Base-by-base conservation (phyloP, 2,888 invertebrate genomes). In the Callyntrura sp. region DNA sequence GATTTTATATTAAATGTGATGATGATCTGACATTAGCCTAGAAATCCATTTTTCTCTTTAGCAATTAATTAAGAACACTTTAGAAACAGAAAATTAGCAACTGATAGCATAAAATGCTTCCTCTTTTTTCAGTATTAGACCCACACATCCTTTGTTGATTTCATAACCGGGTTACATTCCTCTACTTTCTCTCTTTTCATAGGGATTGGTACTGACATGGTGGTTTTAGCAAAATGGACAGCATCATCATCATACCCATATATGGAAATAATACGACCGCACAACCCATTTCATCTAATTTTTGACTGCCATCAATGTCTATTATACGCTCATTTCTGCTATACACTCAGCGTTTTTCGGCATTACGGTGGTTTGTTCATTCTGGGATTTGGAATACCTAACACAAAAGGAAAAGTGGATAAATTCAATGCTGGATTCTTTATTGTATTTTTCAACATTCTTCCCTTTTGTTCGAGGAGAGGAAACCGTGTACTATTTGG, bases 231-330 rank as follows among this genome's bases (percentile, higher is more conserved):
- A 11, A 45, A 11, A 70, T 45, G 70, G 45, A 45, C 70, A 70
- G 35, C 35, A 35, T 4, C 45, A 20, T 20, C 70, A 20, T 35
- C 43, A 11, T 79, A 17, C 17, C 51, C 51, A 25, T 25, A 55
- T 3, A 78, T 17, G 60, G 43, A 79, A n/a, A 79, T 57, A 17
- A 79, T 35, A 28, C 35, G 11, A 45, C 45, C 43, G 35, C 43
- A 28, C 79, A 79, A 25, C 48, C 82, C 82, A 82, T 82, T 82
- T 82, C 45, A 82, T 82, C 65, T 60, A 60, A 82, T 82, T 82
- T 82, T 23, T 45, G 60, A 57, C 43, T 62, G 48, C 78, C 62
- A 82, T 65, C 60, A 60, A 55, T 60, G 35, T 25, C 82, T 65
- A 82, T 82, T 78, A 55, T 25, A 78, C 55, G 62, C 65, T 65